phyloP scores from a whole-genome alignment of 2,888 invertebrate genomes.

The Athrips mouffetella region DNA sequence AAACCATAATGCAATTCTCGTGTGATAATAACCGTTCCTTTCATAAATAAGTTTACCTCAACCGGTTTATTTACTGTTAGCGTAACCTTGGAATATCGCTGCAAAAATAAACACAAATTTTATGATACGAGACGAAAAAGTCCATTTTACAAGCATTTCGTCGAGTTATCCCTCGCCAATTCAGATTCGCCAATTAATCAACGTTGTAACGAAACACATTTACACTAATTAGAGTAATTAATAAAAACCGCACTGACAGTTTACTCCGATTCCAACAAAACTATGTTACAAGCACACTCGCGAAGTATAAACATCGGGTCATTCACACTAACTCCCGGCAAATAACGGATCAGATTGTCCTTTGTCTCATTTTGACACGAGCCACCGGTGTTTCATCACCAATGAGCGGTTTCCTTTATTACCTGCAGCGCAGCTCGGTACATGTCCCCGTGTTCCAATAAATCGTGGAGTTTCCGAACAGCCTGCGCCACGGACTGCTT shows the following conservation, averaged over 20 bases:
- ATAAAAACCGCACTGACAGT: neutral
- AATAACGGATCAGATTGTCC: conserved; percentile 12
- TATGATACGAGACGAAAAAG: no score
- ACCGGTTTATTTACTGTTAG: no score
- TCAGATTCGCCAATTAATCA: neutral
- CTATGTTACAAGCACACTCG: neutral
- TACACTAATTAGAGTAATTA: neutral
- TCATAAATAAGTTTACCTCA: no score
- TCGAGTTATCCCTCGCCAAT: neutral
- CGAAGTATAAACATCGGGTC: conserved; percentile 28
- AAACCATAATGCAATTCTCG: no score
- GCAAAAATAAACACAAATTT: no score
- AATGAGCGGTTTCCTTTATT: conserved; percentile 30
- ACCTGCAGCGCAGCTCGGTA: conserved; percentile 84
- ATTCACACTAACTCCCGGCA: conserved; percentile 29
- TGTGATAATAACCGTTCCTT: no score
- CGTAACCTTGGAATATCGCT: no score
- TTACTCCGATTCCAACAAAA: neutral
- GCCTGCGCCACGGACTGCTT: conserved; percentile 77
- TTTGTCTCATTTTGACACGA: conserved; percentile 11
- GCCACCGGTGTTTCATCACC: neutral
- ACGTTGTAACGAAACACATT: conserved; percentile 4
- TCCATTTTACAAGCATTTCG: neutral
- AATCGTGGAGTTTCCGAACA: conserved; percentile 77
- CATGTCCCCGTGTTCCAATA: conserved; percentile 80